Percentiles rank a stretch among this genome's conserved stretches.
These are phyloP conservation scores for Anolis carolinensis DNA, from an alignment of 2,113 vertebrate genomes.

Conservation along the genomic window DNA sequence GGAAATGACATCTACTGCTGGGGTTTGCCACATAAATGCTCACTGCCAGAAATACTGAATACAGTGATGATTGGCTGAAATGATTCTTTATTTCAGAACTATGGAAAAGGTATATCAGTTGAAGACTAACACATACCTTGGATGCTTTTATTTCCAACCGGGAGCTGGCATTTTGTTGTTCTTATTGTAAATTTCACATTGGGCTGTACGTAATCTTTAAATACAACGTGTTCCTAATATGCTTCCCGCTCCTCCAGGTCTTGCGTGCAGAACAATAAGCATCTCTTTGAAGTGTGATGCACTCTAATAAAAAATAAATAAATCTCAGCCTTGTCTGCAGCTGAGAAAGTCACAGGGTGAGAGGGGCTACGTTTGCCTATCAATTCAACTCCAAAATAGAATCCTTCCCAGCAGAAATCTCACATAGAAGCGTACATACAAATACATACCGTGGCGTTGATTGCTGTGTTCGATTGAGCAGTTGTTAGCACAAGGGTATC, in stretches of 20 bases:
- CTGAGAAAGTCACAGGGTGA: conserved; percentile 50
- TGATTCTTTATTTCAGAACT: conserved; percentile 35
- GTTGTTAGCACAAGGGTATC: conserved; percentile 6
- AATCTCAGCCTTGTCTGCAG: conserved; percentile 55
- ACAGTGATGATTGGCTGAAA: conserved; percentile 36
- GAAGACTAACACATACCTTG: conserved; percentile 47
- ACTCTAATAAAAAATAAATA: conserved; percentile 59
- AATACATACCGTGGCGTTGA: conserved; percentile 16
- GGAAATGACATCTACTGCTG: conserved; percentile 49
- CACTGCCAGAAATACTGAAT: conserved; percentile 56
- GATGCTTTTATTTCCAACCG: conserved; percentile 47
- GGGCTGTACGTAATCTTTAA: conserved; percentile 60
- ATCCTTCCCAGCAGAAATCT: conserved; percentile 43
- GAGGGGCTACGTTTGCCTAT: conserved; percentile 59
- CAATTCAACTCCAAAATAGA: conserved; percentile 47
- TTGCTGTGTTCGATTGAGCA: conserved; percentile 34
- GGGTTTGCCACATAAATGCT: conserved; percentile 38
- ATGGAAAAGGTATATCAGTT: conserved; percentile 32
- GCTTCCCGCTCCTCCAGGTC: conserved; percentile 44
- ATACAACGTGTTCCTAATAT: conserved; percentile 63
- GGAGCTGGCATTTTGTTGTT: conserved; percentile 54
- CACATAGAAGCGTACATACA: conserved; percentile 27
- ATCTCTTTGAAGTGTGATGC: conserved; percentile 65
- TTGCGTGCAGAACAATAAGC: conserved; percentile 57
- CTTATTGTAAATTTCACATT: conserved; percentile 51